A percentile compares a stretch with the other conserved stretches of the same genome.
These are phyloP conservation scores for Sinodicranocentrus sp. DNA, from an alignment of 2,888 invertebrate genomes.

Conservation along the genomic window DNA sequence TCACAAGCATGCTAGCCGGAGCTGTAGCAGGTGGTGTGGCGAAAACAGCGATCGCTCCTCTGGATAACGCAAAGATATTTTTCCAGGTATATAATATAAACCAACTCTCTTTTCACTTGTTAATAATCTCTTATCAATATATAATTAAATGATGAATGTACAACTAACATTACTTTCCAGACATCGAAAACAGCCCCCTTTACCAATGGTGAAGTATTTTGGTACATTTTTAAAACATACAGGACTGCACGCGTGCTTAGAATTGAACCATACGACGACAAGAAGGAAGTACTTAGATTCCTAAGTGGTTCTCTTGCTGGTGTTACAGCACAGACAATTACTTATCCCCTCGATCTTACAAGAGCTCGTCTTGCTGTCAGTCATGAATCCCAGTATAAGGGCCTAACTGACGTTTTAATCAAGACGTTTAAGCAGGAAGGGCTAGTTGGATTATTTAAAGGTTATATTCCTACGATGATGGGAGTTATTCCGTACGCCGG, in stretches of 20 bases:
- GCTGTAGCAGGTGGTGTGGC: constrained; percentile 96
- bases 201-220: constrained; percentile 85
- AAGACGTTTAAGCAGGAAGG: constrained; percentile 80
- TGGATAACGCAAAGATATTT: constrained; percentile 98
- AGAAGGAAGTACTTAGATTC: constrained; percentile 82
- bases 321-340: constrained; percentile 94
- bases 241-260: constrained; percentile 86
- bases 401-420: constrained; percentile 80
- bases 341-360: constrained; percentile 98
- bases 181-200: constrained; percentile 79
- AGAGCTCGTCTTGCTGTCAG: constrained; percentile 98
- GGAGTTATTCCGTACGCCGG: constrained; percentile 99
- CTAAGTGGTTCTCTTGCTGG: constrained; percentile 97
- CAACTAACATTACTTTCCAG: too few species aligned
- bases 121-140: too few species aligned
- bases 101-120: too few species aligned
- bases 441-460: constrained; percentile 87
- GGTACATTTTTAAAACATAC: constrained; percentile 85
- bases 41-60: constrained; percentile 97
- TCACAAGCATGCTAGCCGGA: constrained; percentile 93
- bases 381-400: constrained; percentile 85
- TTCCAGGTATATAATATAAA: too few species aligned
- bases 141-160: too few species aligned
- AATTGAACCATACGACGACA: constrained; percentile 79
- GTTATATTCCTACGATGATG: constrained; percentile 92